Base-by-base conservation (phyloP, 2,888 invertebrate species). In the Hecatera dysodea region DNA sequence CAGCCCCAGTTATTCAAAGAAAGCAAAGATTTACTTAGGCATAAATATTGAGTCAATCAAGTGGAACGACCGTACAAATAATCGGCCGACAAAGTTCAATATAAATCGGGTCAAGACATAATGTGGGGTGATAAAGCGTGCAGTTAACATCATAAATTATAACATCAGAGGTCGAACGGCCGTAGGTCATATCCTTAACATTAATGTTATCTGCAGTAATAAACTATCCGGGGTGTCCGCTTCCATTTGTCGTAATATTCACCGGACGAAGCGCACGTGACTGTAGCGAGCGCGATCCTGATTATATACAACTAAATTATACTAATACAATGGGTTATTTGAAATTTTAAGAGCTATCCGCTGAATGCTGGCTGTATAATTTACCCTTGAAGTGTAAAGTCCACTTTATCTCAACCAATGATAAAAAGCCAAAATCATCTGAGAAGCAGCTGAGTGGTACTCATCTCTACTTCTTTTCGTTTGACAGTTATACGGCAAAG, bases 151-250 rank as follows among this genome's bases (percentile, higher is more conserved):
- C 82, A 84, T 90, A 89, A 90, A 90, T 91, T 90, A 89, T 86
- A 84, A 88, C 85, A 86, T 82, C 80, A 72, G 81, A 82, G 82
- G 83, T 77, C 85, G 77, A 81, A 83, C 83, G 70, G 86, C 82
- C 88, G 88, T 89, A 87, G 89, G 87, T 90, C 89, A 90, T 89
- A 88, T 88, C 90, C 90, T 89, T 88, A 88, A 87, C 88, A 87
- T 89, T 89, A 89, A 91, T 89, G 90, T 88, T 90, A 91, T 92
- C 91, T 88, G 84, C 77, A 81, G 85, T 86, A 86, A 90, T 91
- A 91, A 91, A 91, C 86, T 87, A 87, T 81, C 81, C 82, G 71
- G 82, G 76, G 83, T 78, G 80, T 80, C 83, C 83, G 84, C 78
- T 84, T 84, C 84, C 87, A 89, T 89, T 87, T 88, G 88, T 89